A percentile compares a stretch with the other conserved stretches of the same genome.
These are phyloP conservation scores for Saccostrea echinata DNA, from an alignment of 1,140 invertebrate genomes.

Conservation along the genomic window DNA sequence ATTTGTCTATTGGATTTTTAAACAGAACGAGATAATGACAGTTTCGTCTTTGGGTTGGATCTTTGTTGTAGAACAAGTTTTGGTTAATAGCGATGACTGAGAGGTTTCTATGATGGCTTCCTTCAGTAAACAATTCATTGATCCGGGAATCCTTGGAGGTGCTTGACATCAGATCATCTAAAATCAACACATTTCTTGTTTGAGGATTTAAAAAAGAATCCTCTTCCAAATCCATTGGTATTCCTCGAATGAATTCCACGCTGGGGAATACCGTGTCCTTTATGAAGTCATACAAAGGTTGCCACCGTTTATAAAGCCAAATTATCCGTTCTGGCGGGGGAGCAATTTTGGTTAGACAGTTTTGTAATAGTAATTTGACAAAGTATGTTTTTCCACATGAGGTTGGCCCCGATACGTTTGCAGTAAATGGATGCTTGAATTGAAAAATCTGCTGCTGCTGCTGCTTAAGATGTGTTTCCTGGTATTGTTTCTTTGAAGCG, in stretches of 20 bases:
- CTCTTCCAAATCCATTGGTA: conserved; percentile 42
- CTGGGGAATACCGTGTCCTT: neutral
- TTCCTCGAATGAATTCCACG: conserved; percentile 41
- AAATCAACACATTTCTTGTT: conserved; percentile 34
- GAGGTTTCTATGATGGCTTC: no score
- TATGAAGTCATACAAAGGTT: conserved; percentile 49
- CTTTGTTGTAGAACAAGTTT: neutral
- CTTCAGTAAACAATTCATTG: no score
- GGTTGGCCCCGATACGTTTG: conserved; percentile 39
- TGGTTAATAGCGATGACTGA: no score
- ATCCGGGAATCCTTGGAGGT: no score
- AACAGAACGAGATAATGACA: conserved; percentile 54
- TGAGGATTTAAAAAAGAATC: conserved; percentile 31
- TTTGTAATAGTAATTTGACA: conserved; percentile 38
- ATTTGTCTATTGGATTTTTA: conserved; percentile 53
- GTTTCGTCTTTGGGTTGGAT: conserved; percentile 53
- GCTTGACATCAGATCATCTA: no score
- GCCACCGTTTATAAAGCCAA: conserved; percentile 50
- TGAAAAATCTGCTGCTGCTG: conserved; percentile 6
- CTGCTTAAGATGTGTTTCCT: neutral
- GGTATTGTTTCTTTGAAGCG: neutral
- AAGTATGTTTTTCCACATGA: conserved; percentile 43
- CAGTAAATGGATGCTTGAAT: conserved; percentile 49
- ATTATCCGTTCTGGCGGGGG: conserved; percentile 15
- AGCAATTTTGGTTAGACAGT: neutral